Evolutionary conservation across 2,888 invertebrate species (phyloP).

Genomic region (Drosophila aldrichi): DNA sequence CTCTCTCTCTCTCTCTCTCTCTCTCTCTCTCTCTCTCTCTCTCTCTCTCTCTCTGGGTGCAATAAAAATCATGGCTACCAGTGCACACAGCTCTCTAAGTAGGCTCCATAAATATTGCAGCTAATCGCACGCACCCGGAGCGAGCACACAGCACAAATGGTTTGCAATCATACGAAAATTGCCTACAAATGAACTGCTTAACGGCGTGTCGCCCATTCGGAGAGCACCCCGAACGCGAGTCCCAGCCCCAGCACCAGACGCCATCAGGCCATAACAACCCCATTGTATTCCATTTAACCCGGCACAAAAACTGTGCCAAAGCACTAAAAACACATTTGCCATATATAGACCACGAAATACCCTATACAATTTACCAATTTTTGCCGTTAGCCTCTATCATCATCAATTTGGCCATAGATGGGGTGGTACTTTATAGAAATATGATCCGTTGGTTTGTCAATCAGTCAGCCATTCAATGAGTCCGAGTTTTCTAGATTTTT

Average conservation of each 20-base stretch:
- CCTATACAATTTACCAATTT: background rate
- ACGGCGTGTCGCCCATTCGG: conserved; percentile 75
- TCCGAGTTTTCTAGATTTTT: background rate
- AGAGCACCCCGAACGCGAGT: conserved; percentile 19
- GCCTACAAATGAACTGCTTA: conserved; percentile 82
- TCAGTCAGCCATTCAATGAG: background rate
- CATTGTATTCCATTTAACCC: conserved; percentile 66
- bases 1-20: conserved; percentile 18
- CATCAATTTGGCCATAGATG: background rate
- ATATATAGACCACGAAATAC: conserved; percentile 2
- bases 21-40: conserved; percentile 2
- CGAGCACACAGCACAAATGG: conserved; percentile 54
- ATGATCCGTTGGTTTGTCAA: background rate
- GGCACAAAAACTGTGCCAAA: conserved; percentile 65
- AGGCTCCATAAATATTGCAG: conserved; percentile 68
- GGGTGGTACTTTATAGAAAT: background rate
- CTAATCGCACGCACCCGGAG: conserved; percentile 65
- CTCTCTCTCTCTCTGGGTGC: conserved; percentile 26
- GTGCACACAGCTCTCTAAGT: conserved; percentile 28
- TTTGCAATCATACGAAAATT: conserved; percentile 76
- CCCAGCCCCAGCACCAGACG: background rate
- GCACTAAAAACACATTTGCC: conserved; percentile 38
- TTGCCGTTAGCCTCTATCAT: too few species aligned
- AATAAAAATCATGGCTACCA: conserved; percentile 73
- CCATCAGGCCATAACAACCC: conserved; percentile 18